These are phyloP conservation scores for Ascidia mentula DNA, from an alignment of 23 tunicate genomes.

Conservation along the genomic window DNA sequence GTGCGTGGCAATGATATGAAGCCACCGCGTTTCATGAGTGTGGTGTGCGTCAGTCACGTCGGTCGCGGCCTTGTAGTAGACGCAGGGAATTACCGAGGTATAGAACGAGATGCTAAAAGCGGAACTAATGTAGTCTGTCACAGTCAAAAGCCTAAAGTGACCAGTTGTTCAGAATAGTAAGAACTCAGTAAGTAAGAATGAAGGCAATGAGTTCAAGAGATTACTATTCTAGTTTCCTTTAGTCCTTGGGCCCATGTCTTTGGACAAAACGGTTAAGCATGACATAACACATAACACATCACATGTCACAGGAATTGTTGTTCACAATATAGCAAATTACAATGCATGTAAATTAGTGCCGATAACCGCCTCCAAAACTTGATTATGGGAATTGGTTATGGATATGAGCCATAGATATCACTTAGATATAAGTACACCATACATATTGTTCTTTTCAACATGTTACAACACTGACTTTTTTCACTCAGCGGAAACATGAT, in stretches of 20 bases:
- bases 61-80: background rate
- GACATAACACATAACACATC: background rate
- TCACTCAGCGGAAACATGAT: too few relatives aligned
- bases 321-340: too few relatives aligned
- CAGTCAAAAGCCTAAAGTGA: background rate
- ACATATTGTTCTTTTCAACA: too few relatives aligned
- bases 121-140: background rate
- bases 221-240: background rate
- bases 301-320: too few relatives aligned
- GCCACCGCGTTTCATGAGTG: conserved; percentile 5
- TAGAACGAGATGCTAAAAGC: background rate
- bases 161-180: background rate
- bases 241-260: background rate
- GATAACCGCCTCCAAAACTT: too few relatives aligned
- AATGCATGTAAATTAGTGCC: too few relatives aligned
- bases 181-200: background rate
- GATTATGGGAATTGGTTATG: too few relatives aligned
- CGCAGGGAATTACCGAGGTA: background rate
- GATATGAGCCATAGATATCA: too few relatives aligned
- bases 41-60: background rate
- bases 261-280: background rate
- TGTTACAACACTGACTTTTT: too few relatives aligned
- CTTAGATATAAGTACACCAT: too few relatives aligned
- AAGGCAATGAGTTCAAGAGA: background rate
- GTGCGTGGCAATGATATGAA: background rate